These are phyloP conservation scores for Shargacucullia verbasci DNA, from an alignment of 2,888 invertebrate genomes.

Conservation along the genomic window DNA sequence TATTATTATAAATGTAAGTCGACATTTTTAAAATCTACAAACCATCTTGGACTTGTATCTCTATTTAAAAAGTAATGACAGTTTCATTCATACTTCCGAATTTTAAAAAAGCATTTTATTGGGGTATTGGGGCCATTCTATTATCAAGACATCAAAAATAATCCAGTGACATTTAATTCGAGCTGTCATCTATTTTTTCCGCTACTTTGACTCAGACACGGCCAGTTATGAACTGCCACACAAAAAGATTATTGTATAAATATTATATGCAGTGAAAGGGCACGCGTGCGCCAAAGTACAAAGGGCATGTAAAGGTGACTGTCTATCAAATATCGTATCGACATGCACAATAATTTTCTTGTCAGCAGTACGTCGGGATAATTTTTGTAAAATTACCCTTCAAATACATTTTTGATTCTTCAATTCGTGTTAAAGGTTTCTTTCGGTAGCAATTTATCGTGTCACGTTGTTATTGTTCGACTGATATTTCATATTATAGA, in stretches of 20 bases:
- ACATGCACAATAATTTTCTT: conserved; percentile 69
- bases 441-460: conserved; percentile 12
- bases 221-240: conserved; percentile 52
- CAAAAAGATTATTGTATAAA: conserved; percentile 67
- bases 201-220: conserved; percentile 28
- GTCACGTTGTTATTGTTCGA: not conserved
- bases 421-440: conserved; percentile 20
- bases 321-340: conserved; percentile 68
- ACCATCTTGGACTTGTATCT: too few species aligned
- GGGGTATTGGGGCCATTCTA: conserved; percentile 5
- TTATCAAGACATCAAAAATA: conserved; percentile 30
- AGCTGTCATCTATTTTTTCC: conserved; percentile 42
- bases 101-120: conserved; percentile 4
- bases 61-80: conserved; percentile 1
- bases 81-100: not conserved
- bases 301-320: conserved; percentile 73
- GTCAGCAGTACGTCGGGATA: conserved; percentile 58
- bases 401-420: conserved; percentile 45
- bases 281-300: conserved; percentile 65
- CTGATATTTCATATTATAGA: not conserved
- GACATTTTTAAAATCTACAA: too few species aligned
- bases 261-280: conserved; percentile 69
- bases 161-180: conserved; percentile 34
- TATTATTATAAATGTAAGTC: too few species aligned
- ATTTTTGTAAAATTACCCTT: conserved; percentile 49